These are phyloP conservation scores for Ypsolopha scabrella DNA, from an alignment of 2,888 invertebrate genomes.

Conservation along the genomic window DNA sequence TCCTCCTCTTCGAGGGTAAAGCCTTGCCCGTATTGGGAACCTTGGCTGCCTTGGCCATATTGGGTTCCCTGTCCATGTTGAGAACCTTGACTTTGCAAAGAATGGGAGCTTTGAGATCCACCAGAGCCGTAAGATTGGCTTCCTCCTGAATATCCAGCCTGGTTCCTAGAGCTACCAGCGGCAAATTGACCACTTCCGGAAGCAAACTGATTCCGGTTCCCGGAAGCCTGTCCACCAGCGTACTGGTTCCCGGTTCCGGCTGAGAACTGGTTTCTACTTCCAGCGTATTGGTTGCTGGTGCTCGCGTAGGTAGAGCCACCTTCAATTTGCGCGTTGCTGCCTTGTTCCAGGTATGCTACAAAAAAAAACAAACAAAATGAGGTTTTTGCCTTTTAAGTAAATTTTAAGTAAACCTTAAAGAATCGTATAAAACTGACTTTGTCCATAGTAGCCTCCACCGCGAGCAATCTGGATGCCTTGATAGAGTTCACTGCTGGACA, in stretches of 20 bases:
- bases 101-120: background rate
- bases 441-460: conserved; percentile 41
- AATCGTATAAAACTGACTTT: conserved; percentile 27
- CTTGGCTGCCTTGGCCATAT: background rate
- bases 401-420: background rate
- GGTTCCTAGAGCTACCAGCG: background rate
- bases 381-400: background rate
- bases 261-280: background rate
- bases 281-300: background rate
- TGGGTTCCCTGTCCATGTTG: background rate
- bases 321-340: background rate
- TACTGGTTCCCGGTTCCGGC: background rate
- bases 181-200: background rate
- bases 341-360: no score
- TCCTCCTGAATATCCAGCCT: background rate
- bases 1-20: conserved; percentile 41
- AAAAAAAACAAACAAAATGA: no score
- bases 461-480: conserved; percentile 30
- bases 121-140: background rate
- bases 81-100: background rate
- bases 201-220: background rate
- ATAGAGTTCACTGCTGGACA: conserved; percentile 42
- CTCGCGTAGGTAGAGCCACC: background rate
- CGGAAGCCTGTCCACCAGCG: background rate
- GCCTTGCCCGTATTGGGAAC: conserved; percentile 17